Evolutionary conservation across 1,140 invertebrate genomes (phyloP).

Genomic region (Drosophila jambulina): DNA sequence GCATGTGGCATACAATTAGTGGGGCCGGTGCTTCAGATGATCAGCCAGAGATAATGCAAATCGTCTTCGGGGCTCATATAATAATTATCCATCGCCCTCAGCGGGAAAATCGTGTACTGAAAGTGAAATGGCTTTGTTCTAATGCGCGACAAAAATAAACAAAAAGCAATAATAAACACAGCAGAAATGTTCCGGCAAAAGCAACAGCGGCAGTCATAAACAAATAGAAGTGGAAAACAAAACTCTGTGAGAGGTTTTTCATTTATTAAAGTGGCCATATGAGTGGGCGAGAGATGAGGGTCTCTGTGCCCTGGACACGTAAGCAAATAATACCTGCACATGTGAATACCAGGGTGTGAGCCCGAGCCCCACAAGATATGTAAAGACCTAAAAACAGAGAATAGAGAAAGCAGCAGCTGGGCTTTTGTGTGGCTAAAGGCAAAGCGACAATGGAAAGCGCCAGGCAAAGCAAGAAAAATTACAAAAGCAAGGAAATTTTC

Average conservation of each 20-base stretch:
- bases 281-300: constrained; percentile 29
- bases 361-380: constrained; percentile 9
- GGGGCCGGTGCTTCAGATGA: constrained; percentile 27
- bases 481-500: neutral
- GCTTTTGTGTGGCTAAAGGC: constrained; percentile 35
- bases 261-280: constrained; percentile 72
- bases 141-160: constrained; percentile 54
- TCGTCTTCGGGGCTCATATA: constrained; percentile 34
- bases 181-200: constrained; percentile 25
- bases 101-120: constrained; percentile 25
- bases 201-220: constrained; percentile 21
- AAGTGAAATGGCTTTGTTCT: constrained; percentile 54
- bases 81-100: constrained; percentile 43
- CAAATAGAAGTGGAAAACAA: constrained; percentile 65
- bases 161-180: constrained; percentile 28
- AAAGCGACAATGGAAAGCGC: constrained; percentile 31
- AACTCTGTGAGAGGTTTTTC: constrained; percentile 61
- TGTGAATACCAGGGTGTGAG: constrained; percentile 26
- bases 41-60: constrained; percentile 30
- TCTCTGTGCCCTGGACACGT: constrained; percentile 32
- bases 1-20: constrained; percentile 69
- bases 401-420: neutral
- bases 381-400: constrained; percentile 1
- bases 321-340: constrained; percentile 54
- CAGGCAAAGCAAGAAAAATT: constrained; percentile 10